These are phyloP conservation scores for Nannobrachium achirus DNA, from an alignment of 2,113 vertebrate species.

Conservation along the genomic window DNA sequence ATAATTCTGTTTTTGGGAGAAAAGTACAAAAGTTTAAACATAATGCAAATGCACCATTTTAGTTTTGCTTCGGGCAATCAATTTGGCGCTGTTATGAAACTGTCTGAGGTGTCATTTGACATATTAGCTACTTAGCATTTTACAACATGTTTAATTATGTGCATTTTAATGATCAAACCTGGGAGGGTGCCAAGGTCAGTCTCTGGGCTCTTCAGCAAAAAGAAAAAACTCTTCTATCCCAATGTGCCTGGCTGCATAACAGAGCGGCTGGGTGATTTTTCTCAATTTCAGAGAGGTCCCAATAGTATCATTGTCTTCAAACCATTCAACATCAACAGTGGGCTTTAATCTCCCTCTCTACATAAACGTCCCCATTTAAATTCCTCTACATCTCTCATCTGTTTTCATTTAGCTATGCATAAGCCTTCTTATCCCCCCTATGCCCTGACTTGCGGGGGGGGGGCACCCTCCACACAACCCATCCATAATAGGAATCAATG, in stretches of 20 bases:
- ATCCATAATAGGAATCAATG: slow-evolving; percentile 91
- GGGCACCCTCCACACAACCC: slow-evolving; percentile 65
- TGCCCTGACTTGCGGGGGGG: slow-evolving; percentile 82
- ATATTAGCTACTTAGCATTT: too few relatives aligned
- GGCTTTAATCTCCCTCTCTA: background rate
- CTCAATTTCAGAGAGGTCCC: background rate
- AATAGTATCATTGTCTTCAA: slow-evolving; percentile 2
- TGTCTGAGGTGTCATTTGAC: too few relatives aligned
- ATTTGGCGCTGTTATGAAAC: too few relatives aligned
- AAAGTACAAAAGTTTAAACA: background rate
- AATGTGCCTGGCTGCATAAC: background rate
- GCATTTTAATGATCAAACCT: too few relatives aligned
- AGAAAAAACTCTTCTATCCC: background rate
- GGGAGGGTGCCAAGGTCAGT: too few relatives aligned
- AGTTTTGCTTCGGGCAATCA: too few relatives aligned
- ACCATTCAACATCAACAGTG: slow-evolving; percentile 19
- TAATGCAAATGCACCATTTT: too few relatives aligned
- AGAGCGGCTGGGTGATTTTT: too few relatives aligned
- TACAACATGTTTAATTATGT: too few relatives aligned
- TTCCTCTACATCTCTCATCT: slow-evolving; percentile 36
- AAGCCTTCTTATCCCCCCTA: slow-evolving; percentile 72
- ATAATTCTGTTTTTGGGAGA: slow-evolving; percentile 13
- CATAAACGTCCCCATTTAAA: slow-evolving; percentile 24
- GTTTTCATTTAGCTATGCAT: slow-evolving; percentile 84
- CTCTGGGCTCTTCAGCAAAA: too few relatives aligned